phyloP scores from a whole-genome alignment of 1,140 invertebrate genomes.

The Drosophila funebris region DNA sequence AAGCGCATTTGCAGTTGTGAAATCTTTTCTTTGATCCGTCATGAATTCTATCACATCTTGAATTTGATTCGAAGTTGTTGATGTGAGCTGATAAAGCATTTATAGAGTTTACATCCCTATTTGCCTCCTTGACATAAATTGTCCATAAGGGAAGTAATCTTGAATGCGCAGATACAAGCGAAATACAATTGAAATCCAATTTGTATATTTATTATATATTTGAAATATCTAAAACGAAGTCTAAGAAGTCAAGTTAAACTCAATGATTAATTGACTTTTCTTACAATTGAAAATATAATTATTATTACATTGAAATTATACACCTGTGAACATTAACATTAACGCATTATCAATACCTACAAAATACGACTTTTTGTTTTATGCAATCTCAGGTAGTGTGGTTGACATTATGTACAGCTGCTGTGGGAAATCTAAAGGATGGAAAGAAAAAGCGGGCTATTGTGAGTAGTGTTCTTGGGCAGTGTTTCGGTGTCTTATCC shows the following conservation, averaged over 20 bases:
- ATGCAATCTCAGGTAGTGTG: slow-evolving; percentile 89
- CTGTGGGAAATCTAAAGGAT: slow-evolving; percentile 93
- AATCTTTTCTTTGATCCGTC: no score
- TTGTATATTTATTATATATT: no score
- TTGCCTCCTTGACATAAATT: no score
- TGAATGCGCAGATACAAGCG: no score
- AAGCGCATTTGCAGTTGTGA: no score
- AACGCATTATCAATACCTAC: slow-evolving; percentile 31
- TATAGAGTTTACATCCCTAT: no score
- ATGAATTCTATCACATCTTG: no score
- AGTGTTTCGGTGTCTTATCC: slow-evolving; percentile 95
- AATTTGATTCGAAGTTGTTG: no score
- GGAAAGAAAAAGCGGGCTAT: slow-evolving; percentile 90
- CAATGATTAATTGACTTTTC: not conserved
- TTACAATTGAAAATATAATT: not conserved
- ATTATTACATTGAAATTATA: slow-evolving; percentile 4
- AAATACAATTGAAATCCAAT: no score
- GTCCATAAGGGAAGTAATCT: no score
- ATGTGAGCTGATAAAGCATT: no score
- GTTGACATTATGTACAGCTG: slow-evolving; percentile 92
- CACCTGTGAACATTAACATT: slow-evolving; percentile 7
- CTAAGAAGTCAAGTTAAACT: not conserved
- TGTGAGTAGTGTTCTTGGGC: slow-evolving; percentile 91
- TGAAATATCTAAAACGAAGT: no score
- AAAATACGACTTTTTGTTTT: slow-evolving; percentile 48